These are phyloP conservation scores for Calidris pugnax DNA, from an alignment of 2,113 vertebrate genomes.

Conservation along the genomic window DNA sequence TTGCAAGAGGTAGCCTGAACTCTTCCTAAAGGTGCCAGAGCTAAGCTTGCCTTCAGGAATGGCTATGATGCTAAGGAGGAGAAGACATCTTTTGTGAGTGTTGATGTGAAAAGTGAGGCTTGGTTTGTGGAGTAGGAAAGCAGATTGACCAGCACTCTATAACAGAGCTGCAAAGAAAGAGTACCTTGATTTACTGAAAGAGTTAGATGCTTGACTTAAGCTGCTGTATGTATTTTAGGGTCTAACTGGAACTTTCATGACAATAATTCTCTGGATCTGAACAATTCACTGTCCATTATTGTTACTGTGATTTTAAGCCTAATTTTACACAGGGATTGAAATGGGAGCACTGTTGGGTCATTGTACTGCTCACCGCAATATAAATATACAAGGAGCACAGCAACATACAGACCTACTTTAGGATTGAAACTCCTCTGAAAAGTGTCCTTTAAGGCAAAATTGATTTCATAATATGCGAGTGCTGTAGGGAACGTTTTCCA, in stretches of 20 bases:
- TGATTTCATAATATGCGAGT: constrained; percentile 59
- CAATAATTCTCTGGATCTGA: background rate
- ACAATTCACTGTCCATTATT: background rate
- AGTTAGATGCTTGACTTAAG: background rate
- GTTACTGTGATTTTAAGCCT: background rate
- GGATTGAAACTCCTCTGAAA: constrained; percentile 38
- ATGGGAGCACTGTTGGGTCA: background rate
- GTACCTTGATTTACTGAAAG: background rate
- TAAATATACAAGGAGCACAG: background rate
- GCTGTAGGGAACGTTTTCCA: constrained; percentile 49
- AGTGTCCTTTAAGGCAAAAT: constrained; percentile 65
- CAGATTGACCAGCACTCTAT: background rate
- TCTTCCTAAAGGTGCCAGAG: background rate
- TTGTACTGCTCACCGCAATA: background rate
- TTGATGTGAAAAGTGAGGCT: background rate
- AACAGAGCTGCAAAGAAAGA: background rate
- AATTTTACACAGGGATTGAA: background rate
- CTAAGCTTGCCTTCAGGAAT: background rate
- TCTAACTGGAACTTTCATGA: background rate
- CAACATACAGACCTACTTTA: background rate
- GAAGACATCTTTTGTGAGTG: background rate
- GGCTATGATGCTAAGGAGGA: background rate
- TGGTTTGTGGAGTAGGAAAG: background rate
- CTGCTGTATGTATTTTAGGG: background rate
- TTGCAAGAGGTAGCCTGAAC: background rate